These are phyloP conservation scores for Bombus confusus DNA, from an alignment of 1,140 invertebrate species.

Conservation along the genomic window DNA sequence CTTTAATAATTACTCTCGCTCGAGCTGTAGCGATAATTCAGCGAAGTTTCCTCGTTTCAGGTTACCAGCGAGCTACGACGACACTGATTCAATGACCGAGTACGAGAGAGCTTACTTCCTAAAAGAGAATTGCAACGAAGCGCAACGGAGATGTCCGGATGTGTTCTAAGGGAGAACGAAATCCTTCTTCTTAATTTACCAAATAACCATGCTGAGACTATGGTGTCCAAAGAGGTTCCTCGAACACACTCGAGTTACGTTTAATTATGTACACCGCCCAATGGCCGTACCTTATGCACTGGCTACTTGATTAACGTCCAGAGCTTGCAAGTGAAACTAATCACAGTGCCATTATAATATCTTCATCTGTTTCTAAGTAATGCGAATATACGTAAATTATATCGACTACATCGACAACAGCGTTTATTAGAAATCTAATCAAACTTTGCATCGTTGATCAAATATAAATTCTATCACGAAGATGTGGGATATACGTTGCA, in stretches of 20 bases:
- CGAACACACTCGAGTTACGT: background rate
- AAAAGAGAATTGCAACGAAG: constrained; percentile 66
- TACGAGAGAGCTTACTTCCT: constrained; percentile 71
- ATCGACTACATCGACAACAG: background rate
- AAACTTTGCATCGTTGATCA: no score
- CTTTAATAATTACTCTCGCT: background rate
- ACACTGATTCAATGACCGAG: constrained; percentile 70
- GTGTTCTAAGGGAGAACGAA: constrained; percentile 59
- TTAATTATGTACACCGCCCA: background rate
- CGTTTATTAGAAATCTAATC: no score
- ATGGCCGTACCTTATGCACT: background rate
- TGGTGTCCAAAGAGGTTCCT: background rate
- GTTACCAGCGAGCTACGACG: constrained; percentile 56
- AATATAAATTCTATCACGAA: no score
- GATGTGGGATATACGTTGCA: no score
- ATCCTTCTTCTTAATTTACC: constrained; percentile 30
- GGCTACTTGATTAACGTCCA: background rate
- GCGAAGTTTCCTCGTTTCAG: constrained; percentile 49
- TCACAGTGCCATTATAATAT: no score
- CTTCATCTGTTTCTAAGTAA: background rate
- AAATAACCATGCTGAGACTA: background rate
- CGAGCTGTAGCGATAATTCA: background rate
- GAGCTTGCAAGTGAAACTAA: background rate
- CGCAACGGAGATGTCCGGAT: constrained; percentile 59
- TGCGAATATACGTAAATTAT: background rate